Base-by-base conservation (phyloP, 2,797 vertebrate genomes). In the Triplophysa yarkandensis region DNA sequence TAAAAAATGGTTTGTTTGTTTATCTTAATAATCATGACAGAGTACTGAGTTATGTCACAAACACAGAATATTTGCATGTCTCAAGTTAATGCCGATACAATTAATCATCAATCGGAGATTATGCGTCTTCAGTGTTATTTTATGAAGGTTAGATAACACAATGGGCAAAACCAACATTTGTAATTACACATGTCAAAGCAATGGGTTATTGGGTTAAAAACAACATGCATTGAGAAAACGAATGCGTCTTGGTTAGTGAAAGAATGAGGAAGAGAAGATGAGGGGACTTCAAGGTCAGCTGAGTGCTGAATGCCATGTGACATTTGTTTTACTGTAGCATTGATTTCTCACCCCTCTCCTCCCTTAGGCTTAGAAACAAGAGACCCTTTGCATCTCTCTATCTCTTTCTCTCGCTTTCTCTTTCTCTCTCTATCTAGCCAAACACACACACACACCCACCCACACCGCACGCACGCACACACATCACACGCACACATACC, bases 251-350 rank as follows among this genome's bases (percentile, higher is more conserved):
- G 8, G 52, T 57, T 23, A 27, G 4, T 52, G 57, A 70, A 48
- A 74, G 52, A 60, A 44, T 46, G 28, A 67, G 17, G 60, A 32
- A 25, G 2, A 58, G 25, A 44, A 64, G 67, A 71, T 67, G 19
- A 6, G 46, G 52, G 23, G 36, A 61, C 44, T 82, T 86, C 80
- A 87, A 87, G 81, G 84, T 85, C 82, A 83, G 41, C 68, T 54
- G 61, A 60, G 11, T 41, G 77, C 70, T 60, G 17, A 55, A 55
- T 75, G 63, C 36, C 73, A 77, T 72, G 68, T 80, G 77, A 78
- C 72, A 78, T 63, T 70, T 32, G 70, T 68, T 79, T 57, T 67
- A 77, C 66, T 72, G 36, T 30, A 43, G 78, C 65, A 74, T 71
- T 54, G 74, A 84, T 79, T 66, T 55, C 68, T 75, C 52, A 71